Evolutionary conservation across 1,140 invertebrate genomes (phyloP).

Genomic region (Helicoverpa armigera): DNA sequence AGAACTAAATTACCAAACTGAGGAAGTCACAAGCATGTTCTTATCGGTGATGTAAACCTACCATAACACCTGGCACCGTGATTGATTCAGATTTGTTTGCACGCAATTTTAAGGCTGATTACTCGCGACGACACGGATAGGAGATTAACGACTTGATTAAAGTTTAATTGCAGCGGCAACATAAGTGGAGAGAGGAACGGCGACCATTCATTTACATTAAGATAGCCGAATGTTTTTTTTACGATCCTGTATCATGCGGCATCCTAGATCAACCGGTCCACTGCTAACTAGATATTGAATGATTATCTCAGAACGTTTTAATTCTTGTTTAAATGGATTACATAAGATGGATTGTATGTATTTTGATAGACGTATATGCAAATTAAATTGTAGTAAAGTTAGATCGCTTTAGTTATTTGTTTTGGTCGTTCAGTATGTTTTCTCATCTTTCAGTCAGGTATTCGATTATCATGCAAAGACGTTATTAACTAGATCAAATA

Average conservation of each 20-base stretch:
- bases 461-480: too few relatives aligned
- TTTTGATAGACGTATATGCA: neutral
- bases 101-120: constrained; percentile 46
- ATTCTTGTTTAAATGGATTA: constrained; percentile 12
- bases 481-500: too few relatives aligned
- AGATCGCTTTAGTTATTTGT: neutral
- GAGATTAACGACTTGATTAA: constrained; percentile 50
- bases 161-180: constrained; percentile 46
- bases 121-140: constrained; percentile 42
- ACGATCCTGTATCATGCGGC: constrained; percentile 31
- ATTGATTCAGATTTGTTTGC: constrained; percentile 48
- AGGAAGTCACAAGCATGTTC: neutral
- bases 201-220: constrained; percentile 41
- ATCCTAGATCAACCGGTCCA: constrained; percentile 17
- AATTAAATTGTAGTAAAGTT: neutral
- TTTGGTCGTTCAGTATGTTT: too few relatives aligned
- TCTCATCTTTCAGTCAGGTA: too few relatives aligned
- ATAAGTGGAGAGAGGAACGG: constrained; percentile 13
- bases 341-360: neutral
- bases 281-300: constrained; percentile 1
- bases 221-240: constrained; percentile 40
- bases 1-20: neutral
- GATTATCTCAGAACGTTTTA: constrained; percentile 1
- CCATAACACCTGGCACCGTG: constrained; percentile 28
- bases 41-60: constrained; percentile 3